Conservation (phyloP, 2,113 vertebrate species). For the Pyrgilauda ruficollis region DNA sequence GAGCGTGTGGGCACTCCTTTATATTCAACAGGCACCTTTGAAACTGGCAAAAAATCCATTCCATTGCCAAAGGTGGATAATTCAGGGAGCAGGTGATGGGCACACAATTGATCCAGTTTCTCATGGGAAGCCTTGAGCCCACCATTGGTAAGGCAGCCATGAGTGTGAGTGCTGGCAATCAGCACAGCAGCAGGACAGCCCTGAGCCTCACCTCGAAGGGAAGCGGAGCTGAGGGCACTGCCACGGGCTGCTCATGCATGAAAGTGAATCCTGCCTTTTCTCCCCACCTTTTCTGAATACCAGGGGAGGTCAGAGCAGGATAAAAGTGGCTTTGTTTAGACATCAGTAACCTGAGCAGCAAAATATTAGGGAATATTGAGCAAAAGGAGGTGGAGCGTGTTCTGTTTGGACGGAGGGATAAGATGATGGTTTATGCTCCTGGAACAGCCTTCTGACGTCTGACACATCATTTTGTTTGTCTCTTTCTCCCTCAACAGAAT, state of each 20-base stretch:
- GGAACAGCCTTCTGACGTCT: background rate
- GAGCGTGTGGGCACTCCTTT: background rate
- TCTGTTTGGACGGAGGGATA: background rate
- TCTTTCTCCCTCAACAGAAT: background rate
- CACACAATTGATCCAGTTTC: background rate
- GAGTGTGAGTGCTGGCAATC: background rate
- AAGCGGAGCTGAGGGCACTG: background rate
- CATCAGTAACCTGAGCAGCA: background rate
- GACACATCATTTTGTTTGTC: background rate
- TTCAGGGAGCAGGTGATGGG: background rate
- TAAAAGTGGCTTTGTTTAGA: background rate
- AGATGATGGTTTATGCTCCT: background rate
- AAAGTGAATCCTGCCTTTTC: background rate
- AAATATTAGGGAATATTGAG: background rate
- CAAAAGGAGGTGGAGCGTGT: background rate
- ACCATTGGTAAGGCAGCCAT: background rate
- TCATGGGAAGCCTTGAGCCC: background rate
- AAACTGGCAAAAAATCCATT: background rate
- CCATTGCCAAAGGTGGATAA: fast-evolving
- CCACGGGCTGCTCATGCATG: background rate
- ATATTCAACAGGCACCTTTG: background rate
- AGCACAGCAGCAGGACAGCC: background rate
- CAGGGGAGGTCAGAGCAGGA: background rate
- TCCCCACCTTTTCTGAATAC: background rate
- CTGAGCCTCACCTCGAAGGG: background rate